phyloP scores from a whole-genome alignment of 1,140 invertebrate genomes.

The Anastatus disparis region DNA sequence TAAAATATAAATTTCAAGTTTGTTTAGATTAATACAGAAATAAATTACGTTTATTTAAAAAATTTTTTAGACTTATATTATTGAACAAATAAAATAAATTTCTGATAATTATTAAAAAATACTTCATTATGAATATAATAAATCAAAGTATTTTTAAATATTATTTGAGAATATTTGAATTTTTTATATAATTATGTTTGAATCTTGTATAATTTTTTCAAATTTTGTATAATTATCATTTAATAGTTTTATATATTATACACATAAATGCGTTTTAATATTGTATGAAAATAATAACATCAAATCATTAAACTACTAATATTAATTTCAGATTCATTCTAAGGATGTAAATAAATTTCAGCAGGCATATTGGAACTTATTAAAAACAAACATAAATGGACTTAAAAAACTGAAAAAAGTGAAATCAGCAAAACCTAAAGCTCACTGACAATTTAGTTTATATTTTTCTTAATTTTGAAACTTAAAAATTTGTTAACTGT shows the following conservation, averaged over 20 bases:
- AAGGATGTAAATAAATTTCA: slow-evolving; percentile 89
- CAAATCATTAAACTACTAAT: no score
- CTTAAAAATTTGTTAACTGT: not conserved
- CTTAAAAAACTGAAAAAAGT: slow-evolving; percentile 86
- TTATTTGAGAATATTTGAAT: not conserved
- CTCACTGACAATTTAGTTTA: slow-evolving; percentile 57
- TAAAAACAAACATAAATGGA: slow-evolving; percentile 88
- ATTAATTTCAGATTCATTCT: slow-evolving; percentile 72
- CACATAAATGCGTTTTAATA: no score
- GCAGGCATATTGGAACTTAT: slow-evolving; percentile 82
- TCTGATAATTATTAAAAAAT: not conserved
- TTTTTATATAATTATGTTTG: not conserved
- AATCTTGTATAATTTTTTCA: not conserved
- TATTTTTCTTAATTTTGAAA: slow-evolving; percentile 6
- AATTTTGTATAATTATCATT: no score
- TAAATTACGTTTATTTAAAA: not conserved
- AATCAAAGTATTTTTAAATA: not conserved
- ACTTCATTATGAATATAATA: not conserved
- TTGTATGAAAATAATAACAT: no score
- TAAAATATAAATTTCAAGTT: slow-evolving; percentile 18
- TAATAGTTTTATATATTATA: no score
- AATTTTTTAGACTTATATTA: not conserved
- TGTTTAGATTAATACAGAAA: not conserved
- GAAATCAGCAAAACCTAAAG: slow-evolving; percentile 78
- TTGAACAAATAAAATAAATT: not conserved